A percentile compares a stretch with the other conserved stretches of the same genome.
These are phyloP conservation scores for Urocynchramus pylzowi DNA, from an alignment of 2,113 vertebrate species.

Conservation along the genomic window DNA sequence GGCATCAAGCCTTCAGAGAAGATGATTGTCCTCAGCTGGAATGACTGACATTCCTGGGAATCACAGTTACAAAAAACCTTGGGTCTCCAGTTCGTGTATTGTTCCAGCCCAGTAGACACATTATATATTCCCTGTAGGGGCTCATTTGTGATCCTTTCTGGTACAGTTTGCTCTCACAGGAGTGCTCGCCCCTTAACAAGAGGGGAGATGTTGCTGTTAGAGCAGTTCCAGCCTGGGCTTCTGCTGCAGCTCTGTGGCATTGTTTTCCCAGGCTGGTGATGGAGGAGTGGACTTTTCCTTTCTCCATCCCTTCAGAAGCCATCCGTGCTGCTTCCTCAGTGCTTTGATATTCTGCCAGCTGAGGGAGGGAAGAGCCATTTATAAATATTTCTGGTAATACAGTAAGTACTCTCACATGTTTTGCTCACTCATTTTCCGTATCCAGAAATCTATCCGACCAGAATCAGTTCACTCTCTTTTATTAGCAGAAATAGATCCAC, in stretches of 20 bases:
- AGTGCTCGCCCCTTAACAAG: not conserved
- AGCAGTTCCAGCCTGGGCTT: not conserved
- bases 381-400: slow-evolving; percentile 71
- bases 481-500: slow-evolving; percentile 58
- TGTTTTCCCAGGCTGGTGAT: not conserved
- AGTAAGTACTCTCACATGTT: slow-evolving; percentile 64
- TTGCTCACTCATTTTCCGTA: slow-evolving; percentile 58
- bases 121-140: not conserved
- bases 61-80: not conserved
- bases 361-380: slow-evolving; percentile 52
- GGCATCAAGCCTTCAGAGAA: not conserved
- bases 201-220: not conserved
- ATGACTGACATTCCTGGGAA: not conserved
- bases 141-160: not conserved
- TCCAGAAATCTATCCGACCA: slow-evolving; percentile 58
- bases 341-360: slow-evolving; percentile 59
- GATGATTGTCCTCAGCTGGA: not conserved
- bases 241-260: not conserved
- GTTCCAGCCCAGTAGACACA: not conserved
- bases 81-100: not conserved
- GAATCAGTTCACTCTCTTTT: slow-evolving; percentile 58
- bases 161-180: not conserved
- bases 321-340: slow-evolving; percentile 33
- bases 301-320: slow-evolving; percentile 21
- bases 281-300: not conserved